phyloP scores from a whole-genome alignment of 2,113 vertebrate genomes.

The Rallus limicola region DNA sequence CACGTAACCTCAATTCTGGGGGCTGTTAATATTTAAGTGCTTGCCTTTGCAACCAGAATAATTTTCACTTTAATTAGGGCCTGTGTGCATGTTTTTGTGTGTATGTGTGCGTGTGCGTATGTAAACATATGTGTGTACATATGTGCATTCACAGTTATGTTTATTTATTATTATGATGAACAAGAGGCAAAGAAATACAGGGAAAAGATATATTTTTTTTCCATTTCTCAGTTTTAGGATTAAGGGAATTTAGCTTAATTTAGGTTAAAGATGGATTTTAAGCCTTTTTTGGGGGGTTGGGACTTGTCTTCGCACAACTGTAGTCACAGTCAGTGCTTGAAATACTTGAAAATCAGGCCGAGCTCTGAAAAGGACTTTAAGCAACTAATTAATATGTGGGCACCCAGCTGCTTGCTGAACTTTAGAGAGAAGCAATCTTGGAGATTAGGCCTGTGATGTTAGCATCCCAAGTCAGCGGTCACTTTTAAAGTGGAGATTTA shows the following conservation, averaged over 20 bases:
- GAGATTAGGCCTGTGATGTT: not conserved
- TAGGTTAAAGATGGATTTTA: not conserved
- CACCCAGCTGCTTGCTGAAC: not conserved
- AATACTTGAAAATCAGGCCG: not conserved
- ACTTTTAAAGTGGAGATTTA: not conserved
- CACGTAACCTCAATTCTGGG: slow-evolving; percentile 30
- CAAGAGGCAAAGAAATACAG: not conserved
- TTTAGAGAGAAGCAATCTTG: not conserved
- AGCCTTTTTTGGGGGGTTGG: not conserved
- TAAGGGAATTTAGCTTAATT: not conserved
- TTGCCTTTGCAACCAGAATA: slow-evolving; percentile 33
- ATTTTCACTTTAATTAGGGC: slow-evolving; percentile 17
- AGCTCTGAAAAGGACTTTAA: not conserved
- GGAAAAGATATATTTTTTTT: not conserved
- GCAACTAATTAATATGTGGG: not conserved
- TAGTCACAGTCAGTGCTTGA: not conserved
- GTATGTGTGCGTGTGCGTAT: no score
- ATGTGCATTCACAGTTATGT: not conserved
- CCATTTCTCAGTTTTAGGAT: not conserved
- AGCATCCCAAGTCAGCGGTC: not conserved
- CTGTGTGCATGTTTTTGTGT: not conserved
- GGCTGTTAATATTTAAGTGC: slow-evolving; percentile 40
- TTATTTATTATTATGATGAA: not conserved
- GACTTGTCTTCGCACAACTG: not conserved
- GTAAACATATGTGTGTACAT: not conserved